Evolutionary conservation across 2,113 vertebrate genomes (phyloP).

Genomic region (Coptodon rendalli): DNA sequence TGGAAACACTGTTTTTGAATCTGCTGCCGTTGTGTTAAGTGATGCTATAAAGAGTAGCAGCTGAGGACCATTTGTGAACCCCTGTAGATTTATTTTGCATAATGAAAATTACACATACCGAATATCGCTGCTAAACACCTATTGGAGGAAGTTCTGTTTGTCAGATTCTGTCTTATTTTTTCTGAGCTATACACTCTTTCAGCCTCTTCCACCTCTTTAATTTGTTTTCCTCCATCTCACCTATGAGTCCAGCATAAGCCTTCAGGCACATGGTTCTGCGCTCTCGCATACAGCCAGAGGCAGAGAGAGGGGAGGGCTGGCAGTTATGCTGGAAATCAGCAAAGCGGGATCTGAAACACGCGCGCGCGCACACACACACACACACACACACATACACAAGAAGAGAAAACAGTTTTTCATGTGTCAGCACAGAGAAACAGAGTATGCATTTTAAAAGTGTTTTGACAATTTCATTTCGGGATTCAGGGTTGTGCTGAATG

Average conservation of each 20-base stretch:
- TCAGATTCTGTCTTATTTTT: background rate
- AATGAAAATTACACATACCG: background rate
- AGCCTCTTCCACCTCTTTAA: background rate
- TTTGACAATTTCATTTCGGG: conserved; percentile 1
- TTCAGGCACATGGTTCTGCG: conserved; percentile 82
- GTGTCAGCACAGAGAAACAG: background rate
- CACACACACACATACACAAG: conserved; percentile 18
- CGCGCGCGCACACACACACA: background rate
- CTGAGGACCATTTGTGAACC: background rate
- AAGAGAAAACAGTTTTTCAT: background rate
- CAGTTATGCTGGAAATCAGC: conserved; percentile 91
- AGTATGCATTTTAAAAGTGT: conserved; percentile 9
- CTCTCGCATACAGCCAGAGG: conserved; percentile 77
- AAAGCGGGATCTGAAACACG: conserved; percentile 80
- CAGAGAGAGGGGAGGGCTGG: conserved; percentile 66
- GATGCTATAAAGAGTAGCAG: background rate
- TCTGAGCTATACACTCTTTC: background rate
- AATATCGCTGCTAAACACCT: background rate
- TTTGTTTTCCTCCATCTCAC: conserved; percentile 64
- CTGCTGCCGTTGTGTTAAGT: background rate
- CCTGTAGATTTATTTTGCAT: background rate
- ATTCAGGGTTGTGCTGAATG: background rate
- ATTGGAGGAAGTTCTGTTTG: background rate
- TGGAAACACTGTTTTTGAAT: conserved; percentile 10
- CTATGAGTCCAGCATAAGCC: conserved; percentile 90